phyloP scores from a whole-genome alignment of 92 coral and sea anemone species.

The Diadumene lineata region DNA sequence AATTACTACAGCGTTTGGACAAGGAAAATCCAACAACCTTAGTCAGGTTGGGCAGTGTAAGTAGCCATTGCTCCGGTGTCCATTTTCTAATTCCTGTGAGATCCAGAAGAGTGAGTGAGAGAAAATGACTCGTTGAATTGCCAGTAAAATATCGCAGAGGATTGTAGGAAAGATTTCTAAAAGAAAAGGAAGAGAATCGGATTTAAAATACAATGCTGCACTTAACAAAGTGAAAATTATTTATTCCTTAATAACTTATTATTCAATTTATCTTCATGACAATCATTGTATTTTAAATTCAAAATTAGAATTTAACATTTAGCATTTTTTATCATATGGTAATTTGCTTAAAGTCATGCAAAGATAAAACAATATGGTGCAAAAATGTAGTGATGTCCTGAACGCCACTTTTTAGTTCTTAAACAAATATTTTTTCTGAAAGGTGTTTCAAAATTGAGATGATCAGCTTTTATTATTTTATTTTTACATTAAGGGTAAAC shows the following conservation, averaged over 20 bases:
- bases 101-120: neutral
- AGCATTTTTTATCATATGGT: too few relatives aligned
- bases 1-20: neutral
- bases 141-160: constrained; percentile 31
- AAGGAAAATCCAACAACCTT: neutral
- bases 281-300: too few relatives aligned
- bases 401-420: too few relatives aligned
- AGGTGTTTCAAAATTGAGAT: too few relatives aligned
- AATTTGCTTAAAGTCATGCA: too few relatives aligned
- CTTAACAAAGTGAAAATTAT: too few relatives aligned
- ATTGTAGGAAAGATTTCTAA: constrained; percentile 28
- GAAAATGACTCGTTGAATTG: neutral
- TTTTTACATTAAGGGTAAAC: too few relatives aligned
- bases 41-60: neutral
- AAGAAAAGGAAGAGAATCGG: neutral
- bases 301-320: too few relatives aligned
- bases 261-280: neutral
- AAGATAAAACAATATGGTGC: too few relatives aligned
- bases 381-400: too few relatives aligned
- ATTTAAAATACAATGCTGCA: neutral
- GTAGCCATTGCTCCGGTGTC: neutral
- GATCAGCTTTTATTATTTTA: too few relatives aligned
- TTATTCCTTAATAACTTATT: neutral
- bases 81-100: neutral
- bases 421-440: too few relatives aligned